A percentile compares a stretch with the other conserved stretches of the same genome.
Conservation (phyloP, 2,797 vertebrate species). For the Adelosebastes latens region DNA sequence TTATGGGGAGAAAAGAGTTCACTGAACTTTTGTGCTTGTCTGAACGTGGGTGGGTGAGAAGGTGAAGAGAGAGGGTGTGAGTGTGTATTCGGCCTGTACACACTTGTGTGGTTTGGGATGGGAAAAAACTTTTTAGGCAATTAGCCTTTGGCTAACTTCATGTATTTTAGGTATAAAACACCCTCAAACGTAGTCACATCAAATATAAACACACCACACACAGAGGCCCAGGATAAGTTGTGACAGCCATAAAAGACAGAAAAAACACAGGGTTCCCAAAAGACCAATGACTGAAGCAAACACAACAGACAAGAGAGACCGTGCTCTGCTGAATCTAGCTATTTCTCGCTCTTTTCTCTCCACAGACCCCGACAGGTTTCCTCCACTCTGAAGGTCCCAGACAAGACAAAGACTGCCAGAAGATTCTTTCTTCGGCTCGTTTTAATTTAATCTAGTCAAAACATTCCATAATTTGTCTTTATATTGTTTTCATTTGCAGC, state of each 20-base stretch:
- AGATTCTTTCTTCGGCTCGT: not conserved
- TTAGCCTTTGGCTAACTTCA: slow-evolving; percentile 11
- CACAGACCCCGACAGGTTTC: not conserved
- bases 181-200: slow-evolving; percentile 13
- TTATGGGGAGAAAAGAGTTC: not conserved
- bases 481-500: not conserved
- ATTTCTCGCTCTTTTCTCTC: not conserved
- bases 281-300: slow-evolving; percentile 37
- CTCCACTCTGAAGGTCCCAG: not conserved
- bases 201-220: slow-evolving; percentile 31
- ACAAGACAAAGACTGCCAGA: not conserved
- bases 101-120: slow-evolving; percentile 15
- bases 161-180: not conserved
- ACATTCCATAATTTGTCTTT: not conserved
- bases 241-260: slow-evolving; percentile 34
- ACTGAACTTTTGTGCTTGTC: not conserved
- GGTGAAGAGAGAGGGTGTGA: not conserved
- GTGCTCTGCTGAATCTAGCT: not conserved
- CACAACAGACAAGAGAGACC: slow-evolving; percentile 26
- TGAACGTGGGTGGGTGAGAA: not conserved
- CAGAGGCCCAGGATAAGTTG: slow-evolving; percentile 36
- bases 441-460: not conserved
- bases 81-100: not conserved
- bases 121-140: not conserved
- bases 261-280: slow-evolving; percentile 63